These are phyloP conservation scores for Sciurus niger DNA, from an alignment of 2,113 vertebrate genomes.

Conservation along the genomic window DNA sequence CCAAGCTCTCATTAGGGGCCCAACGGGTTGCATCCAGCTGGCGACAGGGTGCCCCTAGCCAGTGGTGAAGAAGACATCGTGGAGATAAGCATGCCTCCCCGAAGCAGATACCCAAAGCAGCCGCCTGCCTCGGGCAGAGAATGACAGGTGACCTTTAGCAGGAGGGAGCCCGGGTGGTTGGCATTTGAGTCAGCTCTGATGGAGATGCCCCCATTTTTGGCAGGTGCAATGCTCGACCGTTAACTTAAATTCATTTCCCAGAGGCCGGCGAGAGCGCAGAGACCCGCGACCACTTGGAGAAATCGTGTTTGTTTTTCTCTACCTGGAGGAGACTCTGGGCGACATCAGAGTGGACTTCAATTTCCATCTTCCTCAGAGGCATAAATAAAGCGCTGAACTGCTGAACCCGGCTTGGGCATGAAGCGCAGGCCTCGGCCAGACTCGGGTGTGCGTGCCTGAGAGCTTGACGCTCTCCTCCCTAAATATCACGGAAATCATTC, in stretches of 20 bases:
- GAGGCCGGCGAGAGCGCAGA: slow-evolving; percentile 36
- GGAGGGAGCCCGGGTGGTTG: slow-evolving; percentile 37
- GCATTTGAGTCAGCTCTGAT: slow-evolving; percentile 79
- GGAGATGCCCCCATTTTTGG: slow-evolving; percentile 68
- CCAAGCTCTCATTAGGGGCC: background rate
- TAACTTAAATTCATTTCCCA: slow-evolving; percentile 78
- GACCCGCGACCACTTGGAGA: slow-evolving; percentile 55
- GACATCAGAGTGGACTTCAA: slow-evolving; percentile 54
- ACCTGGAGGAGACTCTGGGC: slow-evolving; percentile 6
- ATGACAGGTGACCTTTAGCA: slow-evolving; percentile 64
- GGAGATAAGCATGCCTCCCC: background rate
- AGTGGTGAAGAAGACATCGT: background rate
- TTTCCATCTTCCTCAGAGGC: slow-evolving; percentile 59
- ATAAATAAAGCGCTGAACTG: slow-evolving; percentile 68
- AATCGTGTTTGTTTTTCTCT: slow-evolving; percentile 74
- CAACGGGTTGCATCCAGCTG: accelerated
- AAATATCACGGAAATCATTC: slow-evolving; percentile 72
- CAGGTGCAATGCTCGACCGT: background rate
- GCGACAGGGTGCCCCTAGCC: background rate
- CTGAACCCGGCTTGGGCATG: background rate
- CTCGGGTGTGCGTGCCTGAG: background rate
- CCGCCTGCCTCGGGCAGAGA: slow-evolving; percentile 59
- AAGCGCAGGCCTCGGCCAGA: background rate
- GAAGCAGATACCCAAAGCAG: background rate
- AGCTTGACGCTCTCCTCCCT: background rate